A percentile compares a stretch with the other conserved stretches of the same genome.
Evolutionary conservation across 2,797 vertebrate species (phyloP).

Genomic region (Centroberyx gerrardi): DNA sequence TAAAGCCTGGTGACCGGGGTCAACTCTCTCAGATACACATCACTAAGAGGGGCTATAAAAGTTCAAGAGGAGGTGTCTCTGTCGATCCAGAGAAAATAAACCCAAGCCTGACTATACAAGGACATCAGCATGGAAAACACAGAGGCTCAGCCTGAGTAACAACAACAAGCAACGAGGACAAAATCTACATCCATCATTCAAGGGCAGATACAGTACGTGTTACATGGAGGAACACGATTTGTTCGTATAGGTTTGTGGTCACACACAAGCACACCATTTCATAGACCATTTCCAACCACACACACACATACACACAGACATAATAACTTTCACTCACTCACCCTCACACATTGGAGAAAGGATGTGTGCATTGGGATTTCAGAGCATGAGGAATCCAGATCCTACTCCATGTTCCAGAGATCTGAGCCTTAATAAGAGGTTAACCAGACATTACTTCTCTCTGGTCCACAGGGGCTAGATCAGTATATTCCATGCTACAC

Average conservation of each 20-base stretch:
- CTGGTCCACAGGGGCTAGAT: conserved; percentile 29
- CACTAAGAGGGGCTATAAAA: conserved; percentile 85
- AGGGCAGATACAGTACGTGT: conserved; percentile 67
- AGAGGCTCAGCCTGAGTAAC: conserved; percentile 71
- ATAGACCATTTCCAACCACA: conserved; percentile 9
- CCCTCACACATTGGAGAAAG: conserved; percentile 46
- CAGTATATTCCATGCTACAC: conserved; percentile 32
- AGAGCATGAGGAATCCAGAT: conserved; percentile 49
- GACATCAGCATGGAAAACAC: conserved; percentile 80
- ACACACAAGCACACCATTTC: conserved; percentile 10
- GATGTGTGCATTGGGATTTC: conserved; percentile 65
- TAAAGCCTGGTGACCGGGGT: conserved; percentile 83
- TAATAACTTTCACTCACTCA: conserved; percentile 50
- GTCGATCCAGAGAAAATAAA: conserved; percentile 86
- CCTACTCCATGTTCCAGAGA: conserved; percentile 58
- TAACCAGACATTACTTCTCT: conserved; percentile 62
- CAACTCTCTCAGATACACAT: conserved; percentile 85
- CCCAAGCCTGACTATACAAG: conserved; percentile 82
- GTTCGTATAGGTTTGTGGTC: conserved; percentile 54
- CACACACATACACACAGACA: conserved; percentile 27
- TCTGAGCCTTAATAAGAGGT: conserved; percentile 63
- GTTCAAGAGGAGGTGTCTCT: conserved; percentile 87
- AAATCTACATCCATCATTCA: conserved; percentile 82
- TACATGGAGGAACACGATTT: conserved; percentile 68
- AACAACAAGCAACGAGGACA: conserved; percentile 82